Conservation (phyloP, 1,140 invertebrate species). For the Apis florea region DNA sequence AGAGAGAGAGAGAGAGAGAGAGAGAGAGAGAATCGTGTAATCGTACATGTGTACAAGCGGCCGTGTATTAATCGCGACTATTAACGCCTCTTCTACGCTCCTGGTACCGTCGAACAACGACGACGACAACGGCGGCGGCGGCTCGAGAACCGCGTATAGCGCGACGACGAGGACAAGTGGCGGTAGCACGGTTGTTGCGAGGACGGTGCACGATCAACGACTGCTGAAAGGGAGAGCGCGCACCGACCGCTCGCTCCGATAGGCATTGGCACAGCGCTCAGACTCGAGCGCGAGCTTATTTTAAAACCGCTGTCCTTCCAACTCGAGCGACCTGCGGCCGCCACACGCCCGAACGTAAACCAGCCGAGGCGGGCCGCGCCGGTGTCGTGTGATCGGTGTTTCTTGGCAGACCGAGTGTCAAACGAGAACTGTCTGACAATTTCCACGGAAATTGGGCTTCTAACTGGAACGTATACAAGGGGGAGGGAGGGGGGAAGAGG, state of each 20-base stretch:
- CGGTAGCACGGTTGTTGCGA: slow-evolving; percentile 58
- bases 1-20: too few species aligned
- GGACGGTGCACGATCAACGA: slow-evolving; percentile 75
- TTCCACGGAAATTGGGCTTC: slow-evolving; percentile 6
- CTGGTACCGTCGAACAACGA: background rate
- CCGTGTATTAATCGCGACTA: background rate
- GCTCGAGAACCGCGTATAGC: too few species aligned
- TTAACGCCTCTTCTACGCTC: background rate
- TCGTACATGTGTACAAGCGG: too few species aligned
- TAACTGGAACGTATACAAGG: background rate
- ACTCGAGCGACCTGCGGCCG: slow-evolving; percentile 52
- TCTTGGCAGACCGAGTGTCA: slow-evolving; percentile 34
- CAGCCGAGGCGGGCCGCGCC: background rate
- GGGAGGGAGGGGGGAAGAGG: background rate
- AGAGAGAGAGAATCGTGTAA: too few species aligned
- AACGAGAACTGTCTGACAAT: background rate
- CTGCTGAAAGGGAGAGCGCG: slow-evolving; percentile 66
- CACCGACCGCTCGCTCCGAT: slow-evolving; percentile 55
- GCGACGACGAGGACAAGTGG: slow-evolving; percentile 9
- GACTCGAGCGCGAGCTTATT: slow-evolving; percentile 71
- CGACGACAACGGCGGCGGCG: background rate
- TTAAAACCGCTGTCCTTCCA: slow-evolving; percentile 79
- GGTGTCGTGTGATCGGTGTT: slow-evolving; percentile 31
- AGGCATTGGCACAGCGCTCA: slow-evolving; percentile 71
- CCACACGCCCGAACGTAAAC: slow-evolving; percentile 34